Evolutionary conservation across 2,888 invertebrate species (phyloP).

Genomic region (Invenusta paracnida): DNA sequence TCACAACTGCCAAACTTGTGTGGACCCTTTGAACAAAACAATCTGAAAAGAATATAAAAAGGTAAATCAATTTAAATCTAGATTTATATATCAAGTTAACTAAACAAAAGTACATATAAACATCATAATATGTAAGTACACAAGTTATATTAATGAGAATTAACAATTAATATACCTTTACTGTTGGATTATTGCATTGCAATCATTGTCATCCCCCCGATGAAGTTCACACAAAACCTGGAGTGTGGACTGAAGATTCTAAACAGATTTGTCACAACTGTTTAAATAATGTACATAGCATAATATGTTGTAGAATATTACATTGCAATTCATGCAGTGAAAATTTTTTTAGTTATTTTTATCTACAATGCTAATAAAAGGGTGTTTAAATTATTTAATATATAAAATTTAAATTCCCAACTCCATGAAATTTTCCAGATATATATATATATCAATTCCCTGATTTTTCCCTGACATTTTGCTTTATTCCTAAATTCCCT

Average conservation of each 20-base stretch:
- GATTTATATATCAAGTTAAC: not conserved
- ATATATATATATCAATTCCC: no score
- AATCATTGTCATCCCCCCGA: not conserved
- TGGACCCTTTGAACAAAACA: not conserved
- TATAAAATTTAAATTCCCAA: no score
- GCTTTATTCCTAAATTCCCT: no score
- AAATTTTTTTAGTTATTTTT: no score
- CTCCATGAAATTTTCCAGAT: no score
- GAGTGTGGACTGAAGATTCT: not conserved
- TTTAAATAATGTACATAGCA: no score
- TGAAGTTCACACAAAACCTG: not conserved
- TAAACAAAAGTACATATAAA: not conserved
- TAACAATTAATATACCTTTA: not conserved
- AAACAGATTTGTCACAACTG: not conserved
- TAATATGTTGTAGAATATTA: no score
- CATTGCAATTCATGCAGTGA: no score
- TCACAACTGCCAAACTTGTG: not conserved
- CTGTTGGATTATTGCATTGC: not conserved
- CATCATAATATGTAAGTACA: not conserved
- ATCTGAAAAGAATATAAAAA: not conserved
- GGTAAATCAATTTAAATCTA: no score
- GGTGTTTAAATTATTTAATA: no score
- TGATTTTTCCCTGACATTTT: no score
- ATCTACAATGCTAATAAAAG: no score
- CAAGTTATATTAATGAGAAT: not conserved